phyloP scores from a whole-genome alignment of 2,888 invertebrate genomes.

The Ptychoptera albimana region DNA sequence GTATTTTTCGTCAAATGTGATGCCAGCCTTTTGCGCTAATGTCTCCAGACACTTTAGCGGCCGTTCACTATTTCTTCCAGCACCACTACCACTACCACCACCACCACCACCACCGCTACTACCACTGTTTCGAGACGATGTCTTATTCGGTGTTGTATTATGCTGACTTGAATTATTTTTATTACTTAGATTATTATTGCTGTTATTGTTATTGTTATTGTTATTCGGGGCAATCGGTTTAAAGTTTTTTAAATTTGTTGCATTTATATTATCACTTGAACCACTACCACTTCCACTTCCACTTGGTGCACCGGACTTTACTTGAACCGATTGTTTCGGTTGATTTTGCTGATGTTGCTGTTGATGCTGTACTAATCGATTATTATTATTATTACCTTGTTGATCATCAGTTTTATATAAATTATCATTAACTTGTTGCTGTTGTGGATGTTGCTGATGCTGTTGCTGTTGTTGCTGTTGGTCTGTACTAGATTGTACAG shows the following conservation, averaged over 20 bases:
- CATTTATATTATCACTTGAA: too few relatives aligned
- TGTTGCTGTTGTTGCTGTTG: background rate
- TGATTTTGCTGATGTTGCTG: constrained; percentile 23
- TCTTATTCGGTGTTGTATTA: constrained; percentile 3
- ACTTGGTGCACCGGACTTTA: background rate
- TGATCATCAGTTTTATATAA: too few relatives aligned
- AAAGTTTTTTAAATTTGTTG: too few relatives aligned
- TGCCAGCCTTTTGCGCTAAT: constrained; percentile 55
- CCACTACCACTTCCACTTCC: too few relatives aligned
- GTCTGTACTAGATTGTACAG: background rate
- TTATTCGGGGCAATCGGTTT: background rate
- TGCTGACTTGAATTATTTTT: constrained; percentile 4
- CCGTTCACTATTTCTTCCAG: constrained; percentile 31
- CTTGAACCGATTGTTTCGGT: constrained; percentile 18
- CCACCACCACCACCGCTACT: constrained; percentile 19
- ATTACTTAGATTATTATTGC: background rate
- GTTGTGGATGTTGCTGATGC: constrained; percentile 12
- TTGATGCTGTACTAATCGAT: constrained; percentile 17
- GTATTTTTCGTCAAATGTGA: constrained; percentile 58
- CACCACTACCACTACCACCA: constrained; percentile 21
- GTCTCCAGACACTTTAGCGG: constrained; percentile 54
- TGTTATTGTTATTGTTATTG: background rate
- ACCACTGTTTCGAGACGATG: background rate
- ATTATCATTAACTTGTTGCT: background rate
- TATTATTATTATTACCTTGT: background rate